Evolutionary conservation across 2,797 vertebrate species (phyloP), one percentile per base, ranked within the genome.

Genomic region (Epinephelus awoara): DNA sequence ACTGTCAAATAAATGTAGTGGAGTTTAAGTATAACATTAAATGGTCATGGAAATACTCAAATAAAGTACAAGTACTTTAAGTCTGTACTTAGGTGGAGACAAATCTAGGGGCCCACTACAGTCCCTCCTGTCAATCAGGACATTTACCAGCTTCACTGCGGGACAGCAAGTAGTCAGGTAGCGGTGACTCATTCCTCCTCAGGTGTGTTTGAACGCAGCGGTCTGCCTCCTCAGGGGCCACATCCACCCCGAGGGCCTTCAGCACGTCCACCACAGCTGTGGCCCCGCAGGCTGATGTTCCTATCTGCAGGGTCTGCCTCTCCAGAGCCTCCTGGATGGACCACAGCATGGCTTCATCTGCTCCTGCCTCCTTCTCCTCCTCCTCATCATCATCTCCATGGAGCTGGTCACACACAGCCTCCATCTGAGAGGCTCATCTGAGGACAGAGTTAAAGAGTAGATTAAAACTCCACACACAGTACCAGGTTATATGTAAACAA

Each of bases 181-280:
- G 89, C 1, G 91, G 93, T 0, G 94, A 88, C 51, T 94, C 91
- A 49, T 92, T 95, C 83, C 92, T 95, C 71, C 96, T 93, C 74
- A 94, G 87, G 7, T 86, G 85, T 0, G 96, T 96, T 11, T 67
- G 85, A 9, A 96, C 95, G n/a, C 91, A 93, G 71, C 67, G 79
- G n/a, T 96, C 93, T 0, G 85, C 94, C 2, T 86, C 90, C 67
- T 94, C 92, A 0, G 95, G 89, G 10, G 68, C 42, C 69, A 92
- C 95, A 0, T 82, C 68, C 18, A 94, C 72, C 0, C 91, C 92
- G 17, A 96, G 94, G 25, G 90, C 94, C 85, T 92, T 94, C 52
- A 96, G 89, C 15, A 95, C 95, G 18, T 96, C 95, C 77, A 96
- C 91, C 34, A 96, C 93, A 0, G 96, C 95, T 0, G 96, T 96